These are phyloP conservation scores for Pteronotus mesoamericanus DNA, from an alignment of 2,797 vertebrate genomes.

Conservation along the genomic window DNA sequence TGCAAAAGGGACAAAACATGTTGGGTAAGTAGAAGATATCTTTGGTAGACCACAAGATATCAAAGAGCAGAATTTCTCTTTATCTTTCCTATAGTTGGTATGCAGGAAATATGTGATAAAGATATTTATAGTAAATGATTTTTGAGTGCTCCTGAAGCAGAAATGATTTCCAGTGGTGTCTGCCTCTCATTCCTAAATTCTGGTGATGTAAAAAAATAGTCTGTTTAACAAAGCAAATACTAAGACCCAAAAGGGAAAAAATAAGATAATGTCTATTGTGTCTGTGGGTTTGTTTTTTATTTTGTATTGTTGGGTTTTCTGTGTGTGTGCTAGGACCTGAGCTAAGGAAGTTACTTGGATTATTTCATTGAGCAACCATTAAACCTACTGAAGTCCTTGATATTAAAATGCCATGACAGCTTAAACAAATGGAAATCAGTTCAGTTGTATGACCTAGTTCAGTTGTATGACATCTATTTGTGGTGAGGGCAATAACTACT, in stretches of 20 bases:
- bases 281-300: background rate
- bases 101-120: background rate
- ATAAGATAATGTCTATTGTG: background rate
- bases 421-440: background rate
- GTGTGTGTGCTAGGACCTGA: background rate
- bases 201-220: background rate
- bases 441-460: background rate
- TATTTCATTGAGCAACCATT: background rate
- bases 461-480: no score
- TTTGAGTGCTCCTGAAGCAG: background rate
- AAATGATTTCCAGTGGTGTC: background rate
- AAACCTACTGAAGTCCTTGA: background rate
- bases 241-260: background rate
- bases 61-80: background rate
- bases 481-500: background rate
- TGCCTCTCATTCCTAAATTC: background rate
- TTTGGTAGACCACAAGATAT: background rate
- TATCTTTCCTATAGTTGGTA: background rate
- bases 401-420: constrained; percentile 25
- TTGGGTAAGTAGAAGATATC: background rate
- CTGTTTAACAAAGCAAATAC: background rate
- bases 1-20: background rate
- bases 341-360: background rate
- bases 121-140: background rate
- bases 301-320: background rate